Percentiles rank a stretch among this genome's conserved stretches.
phyloP scores from a whole-genome alignment of 2,113 vertebrate genomes.

The Orthonyx spaldingii region DNA sequence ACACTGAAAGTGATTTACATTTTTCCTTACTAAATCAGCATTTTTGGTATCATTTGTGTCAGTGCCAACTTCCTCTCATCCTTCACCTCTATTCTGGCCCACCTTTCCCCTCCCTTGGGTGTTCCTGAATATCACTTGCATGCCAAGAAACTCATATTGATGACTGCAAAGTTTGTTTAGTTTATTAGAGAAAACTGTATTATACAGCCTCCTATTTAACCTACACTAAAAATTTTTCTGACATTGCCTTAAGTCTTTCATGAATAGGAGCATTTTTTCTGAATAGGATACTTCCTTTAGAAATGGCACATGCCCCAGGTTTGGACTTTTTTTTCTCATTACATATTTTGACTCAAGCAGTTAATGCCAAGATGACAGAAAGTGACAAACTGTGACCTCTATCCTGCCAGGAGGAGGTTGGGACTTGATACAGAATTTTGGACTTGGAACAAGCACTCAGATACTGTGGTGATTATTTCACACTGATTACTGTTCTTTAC shows the following conservation, averaged over 20 bases:
- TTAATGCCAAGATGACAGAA: constrained; percentile 9
- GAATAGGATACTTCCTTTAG: neutral
- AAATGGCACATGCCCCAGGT: neutral
- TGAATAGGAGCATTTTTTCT: neutral
- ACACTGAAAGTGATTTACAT: neutral
- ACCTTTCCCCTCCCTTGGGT: neutral
- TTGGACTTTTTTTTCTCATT: neutral
- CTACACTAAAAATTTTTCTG: neutral
- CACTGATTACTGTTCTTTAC: neutral
- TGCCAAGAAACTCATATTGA: constrained; percentile 3
- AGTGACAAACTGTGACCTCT: neutral
- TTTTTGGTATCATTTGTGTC: constrained; percentile 28
- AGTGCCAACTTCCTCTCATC: constrained; percentile 2
- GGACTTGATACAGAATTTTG: neutral
- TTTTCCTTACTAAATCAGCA: constrained; percentile 49
- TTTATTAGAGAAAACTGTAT: neutral
- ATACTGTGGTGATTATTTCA: neutral
- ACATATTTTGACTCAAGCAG: neutral
- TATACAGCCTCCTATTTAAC: neutral
- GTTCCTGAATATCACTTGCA: neutral
- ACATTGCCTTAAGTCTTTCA: neutral
- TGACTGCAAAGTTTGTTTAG: constrained; percentile 12
- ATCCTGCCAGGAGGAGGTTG: neutral
- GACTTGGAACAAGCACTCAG: neutral
- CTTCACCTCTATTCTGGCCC: neutral